Evolutionary conservation across 2,113 vertebrate species (phyloP).

Genomic region (Manacus vitellinus): DNA sequence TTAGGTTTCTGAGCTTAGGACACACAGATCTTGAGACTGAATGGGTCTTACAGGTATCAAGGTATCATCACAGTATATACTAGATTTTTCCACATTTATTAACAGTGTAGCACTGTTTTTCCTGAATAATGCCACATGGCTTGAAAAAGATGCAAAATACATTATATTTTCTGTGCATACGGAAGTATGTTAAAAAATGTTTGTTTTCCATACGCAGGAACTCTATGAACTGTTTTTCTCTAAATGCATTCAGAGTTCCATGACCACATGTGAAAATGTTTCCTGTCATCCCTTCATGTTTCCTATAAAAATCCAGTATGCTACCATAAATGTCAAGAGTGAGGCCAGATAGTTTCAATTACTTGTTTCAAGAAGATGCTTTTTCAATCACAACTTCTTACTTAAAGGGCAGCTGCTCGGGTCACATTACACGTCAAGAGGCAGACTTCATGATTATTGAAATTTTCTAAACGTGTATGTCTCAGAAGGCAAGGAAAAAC

Average conservation of each 20-base stretch:
- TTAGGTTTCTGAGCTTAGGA: background rate
- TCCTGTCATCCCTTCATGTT: constrained; percentile 16
- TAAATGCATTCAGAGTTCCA: background rate
- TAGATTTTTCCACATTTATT: background rate
- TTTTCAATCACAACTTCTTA: constrained; percentile 43
- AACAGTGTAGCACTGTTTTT: background rate
- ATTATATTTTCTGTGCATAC: background rate
- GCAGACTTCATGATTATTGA: constrained; percentile 5
- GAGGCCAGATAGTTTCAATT: constrained; percentile 51
- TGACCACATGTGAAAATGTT: constrained; percentile 35
- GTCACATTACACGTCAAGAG: constrained; percentile 6
- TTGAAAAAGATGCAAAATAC: background rate
- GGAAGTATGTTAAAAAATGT: background rate
- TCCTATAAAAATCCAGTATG: constrained; percentile 12
- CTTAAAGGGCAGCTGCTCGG: constrained; percentile 23
- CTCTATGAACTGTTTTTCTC: background rate
- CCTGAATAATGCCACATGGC: background rate
- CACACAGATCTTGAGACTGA: background rate
- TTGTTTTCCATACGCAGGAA: background rate
- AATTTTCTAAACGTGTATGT: background rate
- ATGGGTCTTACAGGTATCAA: background rate
- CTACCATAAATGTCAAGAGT: constrained; percentile 43
- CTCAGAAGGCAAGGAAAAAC: constrained; percentile 19
- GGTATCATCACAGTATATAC: background rate
- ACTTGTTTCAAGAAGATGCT: constrained; percentile 48